These are phyloP conservation scores for Drosophila monieri DNA, from an alignment of 2,888 invertebrate species.

Conservation along the genomic window DNA sequence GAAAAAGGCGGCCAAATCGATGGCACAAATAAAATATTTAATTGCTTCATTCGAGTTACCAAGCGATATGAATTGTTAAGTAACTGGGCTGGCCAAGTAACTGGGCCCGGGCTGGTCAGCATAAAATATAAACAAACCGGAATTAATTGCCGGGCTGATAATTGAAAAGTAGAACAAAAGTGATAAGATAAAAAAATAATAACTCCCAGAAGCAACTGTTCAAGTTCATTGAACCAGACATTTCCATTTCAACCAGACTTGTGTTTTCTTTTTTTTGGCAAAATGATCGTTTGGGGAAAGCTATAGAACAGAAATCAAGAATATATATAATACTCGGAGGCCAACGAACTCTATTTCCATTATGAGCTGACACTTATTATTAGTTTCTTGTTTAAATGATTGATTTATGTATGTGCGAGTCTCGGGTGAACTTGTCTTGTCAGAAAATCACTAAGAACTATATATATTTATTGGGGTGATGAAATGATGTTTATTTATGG, in stretches of 20 bases:
- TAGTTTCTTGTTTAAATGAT: constrained; percentile 6
- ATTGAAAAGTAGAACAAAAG: background rate
- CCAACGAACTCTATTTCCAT: background rate
- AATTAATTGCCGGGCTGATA: constrained; percentile 11
- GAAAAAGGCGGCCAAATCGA: constrained; percentile 62
- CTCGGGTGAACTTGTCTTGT: constrained; percentile 2
- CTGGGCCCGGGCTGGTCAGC: constrained; percentile 22
- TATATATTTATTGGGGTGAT: constrained; percentile 4
- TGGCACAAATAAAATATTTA: constrained; percentile 69
- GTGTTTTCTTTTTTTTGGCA: background rate
- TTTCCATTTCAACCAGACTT: background rate
- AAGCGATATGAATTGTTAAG: constrained; percentile 34
- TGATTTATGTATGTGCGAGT: background rate
- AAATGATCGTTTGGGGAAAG: too few relatives aligned
- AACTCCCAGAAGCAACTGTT: background rate
- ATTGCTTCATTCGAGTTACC: constrained; percentile 31
- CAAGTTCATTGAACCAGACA: background rate
- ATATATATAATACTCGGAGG: background rate
- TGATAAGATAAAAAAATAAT: constrained; percentile 10
- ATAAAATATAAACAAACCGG: constrained; percentile 5
- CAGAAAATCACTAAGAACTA: background rate
- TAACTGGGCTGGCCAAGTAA: constrained; percentile 8
- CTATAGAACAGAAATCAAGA: background rate
- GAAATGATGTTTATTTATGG: background rate
- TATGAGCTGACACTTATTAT: constrained; percentile 11